Evolutionary conservation across 2,888 invertebrate species (phyloP).

Genomic region (Cosmia pyralina): DNA sequence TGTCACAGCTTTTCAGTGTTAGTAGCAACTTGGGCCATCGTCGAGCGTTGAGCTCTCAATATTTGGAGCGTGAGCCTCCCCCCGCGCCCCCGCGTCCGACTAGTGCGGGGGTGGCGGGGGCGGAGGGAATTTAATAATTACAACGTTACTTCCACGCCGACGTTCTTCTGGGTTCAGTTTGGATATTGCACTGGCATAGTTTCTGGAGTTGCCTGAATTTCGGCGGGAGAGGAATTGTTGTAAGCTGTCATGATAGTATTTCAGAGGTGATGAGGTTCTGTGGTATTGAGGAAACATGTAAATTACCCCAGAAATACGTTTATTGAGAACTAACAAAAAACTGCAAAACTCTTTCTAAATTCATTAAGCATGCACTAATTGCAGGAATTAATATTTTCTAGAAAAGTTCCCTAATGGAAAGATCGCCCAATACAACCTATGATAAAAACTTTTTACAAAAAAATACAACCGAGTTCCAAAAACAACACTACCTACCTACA

Average conservation of each 20-base stretch:
- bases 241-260: slow-evolving; percentile 11
- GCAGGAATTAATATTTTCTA: neutral
- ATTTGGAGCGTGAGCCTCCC: slow-evolving; percentile 70
- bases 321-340: neutral
- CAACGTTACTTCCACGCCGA: slow-evolving; percentile 73
- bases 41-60: slow-evolving; percentile 54
- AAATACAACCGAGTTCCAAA: too few species aligned
- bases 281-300: neutral
- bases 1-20: slow-evolving; percentile 44
- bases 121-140: slow-evolving; percentile 82
- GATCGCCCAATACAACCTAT: neutral
- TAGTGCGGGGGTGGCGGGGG: slow-evolving; percentile 45
- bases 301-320: neutral
- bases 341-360: too few species aligned
- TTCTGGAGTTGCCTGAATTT: slow-evolving; percentile 37
- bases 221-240: slow-evolving; percentile 25
- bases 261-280: slow-evolving; percentile 14
- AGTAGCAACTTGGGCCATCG: slow-evolving; percentile 45
- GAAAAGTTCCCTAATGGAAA: neutral
- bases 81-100: slow-evolving; percentile 25
- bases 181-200: slow-evolving; percentile 57
- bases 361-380: too few species aligned
- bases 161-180: slow-evolving; percentile 47
- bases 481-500: too few species aligned
- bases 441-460: too few species aligned